Evolutionary conservation across 2,888 invertebrate species (phyloP).

Genomic region (Pelosia muscerda): DNA sequence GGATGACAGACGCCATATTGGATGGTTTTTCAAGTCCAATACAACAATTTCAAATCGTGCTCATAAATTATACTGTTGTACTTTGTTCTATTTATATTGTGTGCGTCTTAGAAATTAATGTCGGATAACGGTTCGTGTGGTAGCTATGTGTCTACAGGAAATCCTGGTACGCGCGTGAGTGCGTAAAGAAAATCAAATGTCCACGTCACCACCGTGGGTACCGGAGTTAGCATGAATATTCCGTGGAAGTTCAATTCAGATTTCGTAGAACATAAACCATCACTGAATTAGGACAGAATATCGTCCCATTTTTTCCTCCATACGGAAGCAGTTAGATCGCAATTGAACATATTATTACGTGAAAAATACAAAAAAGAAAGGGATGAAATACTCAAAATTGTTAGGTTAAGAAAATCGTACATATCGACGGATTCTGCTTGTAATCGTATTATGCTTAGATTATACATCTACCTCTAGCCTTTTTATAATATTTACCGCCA

Average conservation of each 20-base stretch:
- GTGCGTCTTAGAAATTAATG: constrained; percentile 1
- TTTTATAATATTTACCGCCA: no score
- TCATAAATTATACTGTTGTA: background rate
- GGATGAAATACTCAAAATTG: no score
- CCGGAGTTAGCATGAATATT: background rate
- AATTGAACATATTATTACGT: no score
- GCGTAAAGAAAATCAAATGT: constrained; percentile 7
- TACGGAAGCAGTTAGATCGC: background rate
- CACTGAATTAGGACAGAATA: background rate
- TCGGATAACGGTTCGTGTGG: background rate
- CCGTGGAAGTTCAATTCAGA: no score
- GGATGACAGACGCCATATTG: background rate
- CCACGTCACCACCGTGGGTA: background rate
- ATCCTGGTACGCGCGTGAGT: constrained; percentile 6
- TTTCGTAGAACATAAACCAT: background rate
- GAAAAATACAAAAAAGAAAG: no score
- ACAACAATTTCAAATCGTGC: background rate
- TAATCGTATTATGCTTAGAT: no score
- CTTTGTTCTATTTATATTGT: background rate
- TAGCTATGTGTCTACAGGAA: constrained; percentile 7
- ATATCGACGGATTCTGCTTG: no score
- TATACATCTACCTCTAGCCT: no score
- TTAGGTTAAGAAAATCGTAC: no score
- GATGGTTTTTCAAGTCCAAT: background rate
- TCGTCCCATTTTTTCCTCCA: background rate